Evolutionary conservation across 1,140 invertebrate genomes (phyloP).

Genomic region (Formica selysi): DNA sequence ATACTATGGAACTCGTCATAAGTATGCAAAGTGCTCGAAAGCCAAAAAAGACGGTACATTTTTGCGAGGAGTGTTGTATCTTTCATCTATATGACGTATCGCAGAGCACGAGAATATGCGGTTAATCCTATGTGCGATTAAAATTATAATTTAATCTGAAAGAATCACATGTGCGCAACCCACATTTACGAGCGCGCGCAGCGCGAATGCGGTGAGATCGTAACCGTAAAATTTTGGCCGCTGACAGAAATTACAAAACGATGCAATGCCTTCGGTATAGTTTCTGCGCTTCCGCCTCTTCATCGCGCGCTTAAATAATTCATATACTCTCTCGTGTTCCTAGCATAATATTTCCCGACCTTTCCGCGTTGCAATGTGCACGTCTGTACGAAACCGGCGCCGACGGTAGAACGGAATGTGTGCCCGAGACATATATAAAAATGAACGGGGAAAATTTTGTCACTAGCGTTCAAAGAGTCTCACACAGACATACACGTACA

Average conservation of each 20-base stretch:
- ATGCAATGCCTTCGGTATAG: conserved; percentile 61
- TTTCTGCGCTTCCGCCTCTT: conserved; percentile 57
- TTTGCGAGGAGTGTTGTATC: background rate
- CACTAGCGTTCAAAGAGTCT: conserved; percentile 4
- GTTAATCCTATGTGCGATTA: conserved; percentile 66
- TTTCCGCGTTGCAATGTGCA: conserved; percentile 55
- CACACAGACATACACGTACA: no score
- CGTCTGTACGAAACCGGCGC: conserved; percentile 1
- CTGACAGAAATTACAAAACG: conserved; percentile 65
- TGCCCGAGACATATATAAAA: conserved; percentile 50
- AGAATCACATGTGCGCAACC: conserved; percentile 65
- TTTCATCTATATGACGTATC: background rate
- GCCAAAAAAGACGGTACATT: background rate
- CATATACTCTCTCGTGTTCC: conserved; percentile 55
- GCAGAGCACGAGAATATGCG: background rate
- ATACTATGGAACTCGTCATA: background rate
- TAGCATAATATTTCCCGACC: conserved; percentile 69
- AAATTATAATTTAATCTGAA: conserved; percentile 75
- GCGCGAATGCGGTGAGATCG: conserved; percentile 47
- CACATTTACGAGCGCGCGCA: conserved; percentile 60
- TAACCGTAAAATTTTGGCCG: conserved; percentile 69
- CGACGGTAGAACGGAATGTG: conserved; percentile 52
- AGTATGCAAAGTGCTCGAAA: background rate
- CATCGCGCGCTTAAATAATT: conserved; percentile 72
- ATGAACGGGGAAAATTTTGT: conserved; percentile 47